Evolutionary conservation across 2,797 vertebrate genomes (phyloP), one percentile per base, ranked within the genome.

Genomic region (Anas bernieri): DNA sequence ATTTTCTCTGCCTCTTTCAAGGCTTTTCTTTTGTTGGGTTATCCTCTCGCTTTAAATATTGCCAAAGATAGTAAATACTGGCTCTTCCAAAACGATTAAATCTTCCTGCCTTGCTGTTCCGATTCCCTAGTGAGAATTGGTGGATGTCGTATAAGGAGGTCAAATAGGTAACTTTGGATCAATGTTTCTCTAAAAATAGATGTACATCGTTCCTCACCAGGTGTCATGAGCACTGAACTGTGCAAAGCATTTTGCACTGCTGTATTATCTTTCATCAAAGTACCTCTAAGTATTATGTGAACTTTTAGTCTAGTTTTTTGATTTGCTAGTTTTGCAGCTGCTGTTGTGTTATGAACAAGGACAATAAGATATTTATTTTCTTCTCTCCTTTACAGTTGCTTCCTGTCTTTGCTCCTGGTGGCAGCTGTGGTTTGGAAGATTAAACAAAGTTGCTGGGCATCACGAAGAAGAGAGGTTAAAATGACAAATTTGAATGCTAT

Each of bases 371-470:
- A 2, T 17, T n/a, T 45, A 3, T 4, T 5, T 66, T 35, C 61
- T 90, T 63, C 80, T 59, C 78, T 33, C 76, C 82, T 92, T 92
- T 92, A 15, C 98, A 99, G 99, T 96, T 99, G 99, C 98, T 99
- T 99, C 98, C 98, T 99, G 97, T 99, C 99, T 31, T 97, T 99
- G 97, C 98, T 99, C 62, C 98, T 99, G 92, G 99, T 99, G 97
- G 99, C 99, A 45, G 99, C 99, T 7, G 99, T 99, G 90, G 99
- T 99, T 82, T 99, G 99, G 99, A 99, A 99, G 98, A 99, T 99
- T 95, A 99, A 99, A 95, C 99, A 99, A 88, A 99, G 99, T 97
- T 99, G 99, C 97, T 99, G 99, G 99, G 99, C 99, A 4, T 99
- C 99, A 4, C 98, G 99, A 52, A 98, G 99, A 66, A 98, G 99